Evolutionary conservation across 1,140 invertebrate genomes (phyloP), one percentile per base, ranked within the genome.

Genomic region (Leptonema lineaticorne): DNA sequence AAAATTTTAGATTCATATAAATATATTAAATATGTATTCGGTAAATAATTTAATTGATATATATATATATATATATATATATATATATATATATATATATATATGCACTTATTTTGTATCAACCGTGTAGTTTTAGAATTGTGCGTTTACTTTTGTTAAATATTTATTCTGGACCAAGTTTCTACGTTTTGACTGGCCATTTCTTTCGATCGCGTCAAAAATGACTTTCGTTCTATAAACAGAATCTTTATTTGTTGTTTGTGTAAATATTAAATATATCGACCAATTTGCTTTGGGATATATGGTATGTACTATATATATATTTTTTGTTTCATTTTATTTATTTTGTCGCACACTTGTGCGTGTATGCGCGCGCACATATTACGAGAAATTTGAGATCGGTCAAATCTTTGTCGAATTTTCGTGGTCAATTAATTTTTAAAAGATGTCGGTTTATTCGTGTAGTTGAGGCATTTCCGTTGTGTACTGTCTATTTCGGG

Each of bases 131-230:
- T 53, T 64, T 37, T 64, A 37, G 37, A 64, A 46, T 45, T 64
- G 62, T 50, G 50, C 50, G 50, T 64, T 64, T 64, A 46, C 62
- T 16, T 50, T 50, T 24, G 45, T 50, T 28, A 28, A 64, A 64
- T 64, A 64, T 64, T 64, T 64, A 46, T 64, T 50, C 50, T 64
- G 62, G 62, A 50, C 62, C 45, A 50, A 64, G 50, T 64, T 64
- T 45, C 62, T 64, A 64, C 62, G 24, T 64, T n/a, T 41, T 45
- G 37, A 50, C 30, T 64, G 62, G 50, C 62, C 62, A 28, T 64
- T 50, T 64, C 62, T 48, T 60, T 30, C n/a, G 20, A 22, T 60
- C 45, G 33, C 26, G 14, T 20, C 48, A 41, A 41, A 41, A 41
- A 41, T 41, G 37, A 16, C 33, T 37, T 37, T 7, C n/a, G 33